Conservation (phyloP, 2,888 invertebrate species). For the Exocentrus adspersus region DNA sequence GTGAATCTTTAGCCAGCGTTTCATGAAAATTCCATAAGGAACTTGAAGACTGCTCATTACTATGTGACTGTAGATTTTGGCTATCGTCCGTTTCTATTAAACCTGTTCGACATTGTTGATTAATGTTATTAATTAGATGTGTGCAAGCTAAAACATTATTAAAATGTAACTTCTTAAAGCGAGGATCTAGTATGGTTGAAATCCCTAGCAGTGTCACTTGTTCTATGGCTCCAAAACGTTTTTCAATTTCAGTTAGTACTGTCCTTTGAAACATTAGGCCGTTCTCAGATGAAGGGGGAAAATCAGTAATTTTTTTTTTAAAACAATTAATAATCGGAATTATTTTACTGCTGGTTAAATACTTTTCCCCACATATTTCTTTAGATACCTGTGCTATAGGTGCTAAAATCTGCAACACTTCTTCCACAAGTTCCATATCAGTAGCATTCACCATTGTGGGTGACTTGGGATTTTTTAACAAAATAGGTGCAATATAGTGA, state of each 20-base stretch:
- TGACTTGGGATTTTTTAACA: conserved; percentile 46
- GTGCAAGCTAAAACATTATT: conserved; percentile 20
- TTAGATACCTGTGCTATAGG: conserved; percentile 50
- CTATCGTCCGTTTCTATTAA: background rate
- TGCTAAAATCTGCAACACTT: conserved; percentile 36
- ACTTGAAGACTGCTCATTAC: conserved; percentile 2
- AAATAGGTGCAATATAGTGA: conserved; percentile 41
- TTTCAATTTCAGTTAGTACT: conserved; percentile 18
- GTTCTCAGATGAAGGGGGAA: conserved; percentile 27
- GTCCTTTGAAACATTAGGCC: conserved; percentile 20
- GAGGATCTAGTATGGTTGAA: conserved; percentile 30
- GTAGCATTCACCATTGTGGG: conserved; percentile 52
- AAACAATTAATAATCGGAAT: conserved; percentile 50
- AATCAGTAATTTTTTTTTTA: conserved; percentile 39
- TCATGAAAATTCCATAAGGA: conserved; percentile 22
- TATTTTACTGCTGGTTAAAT: conserved; percentile 49
- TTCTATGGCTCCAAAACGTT: conserved; percentile 29
- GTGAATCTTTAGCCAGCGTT: background rate
- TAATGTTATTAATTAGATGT: conserved; percentile 6
- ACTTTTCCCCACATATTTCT: conserved; percentile 52
- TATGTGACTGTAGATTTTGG: background rate
- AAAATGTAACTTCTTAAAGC: conserved; percentile 44
- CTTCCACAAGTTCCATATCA: conserved; percentile 43
- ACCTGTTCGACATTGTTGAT: background rate
- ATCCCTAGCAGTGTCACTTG: conserved; percentile 22